Conservation (phyloP, 2,113 vertebrate species). For the Ivindomyrus marchei region DNA sequence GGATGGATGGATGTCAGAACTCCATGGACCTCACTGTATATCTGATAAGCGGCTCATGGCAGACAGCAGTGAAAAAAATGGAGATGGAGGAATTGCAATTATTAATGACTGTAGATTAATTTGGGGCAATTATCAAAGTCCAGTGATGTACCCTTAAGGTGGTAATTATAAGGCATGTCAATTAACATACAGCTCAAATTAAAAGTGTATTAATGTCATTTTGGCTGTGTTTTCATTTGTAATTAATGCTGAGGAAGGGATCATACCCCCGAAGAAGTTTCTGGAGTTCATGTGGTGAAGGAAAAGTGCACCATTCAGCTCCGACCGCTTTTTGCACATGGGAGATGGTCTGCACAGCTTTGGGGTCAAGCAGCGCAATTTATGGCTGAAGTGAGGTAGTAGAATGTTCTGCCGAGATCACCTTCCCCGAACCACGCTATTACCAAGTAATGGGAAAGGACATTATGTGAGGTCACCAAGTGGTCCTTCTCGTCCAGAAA, state of each 20-base stretch:
- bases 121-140: conserved; percentile 29
- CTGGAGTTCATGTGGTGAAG: not conserved
- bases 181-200: conserved; percentile 8
- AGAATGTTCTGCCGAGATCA: not conserved
- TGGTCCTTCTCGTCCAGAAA: not conserved
- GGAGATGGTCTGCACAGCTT: not conserved
- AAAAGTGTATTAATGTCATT: conserved; percentile 19
- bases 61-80: not conserved
- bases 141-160: conserved; percentile 24
- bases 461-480: not conserved
- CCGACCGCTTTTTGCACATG: not conserved
- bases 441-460: not conserved
- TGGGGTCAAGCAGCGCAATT: not conserved
- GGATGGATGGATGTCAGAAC: not conserved
- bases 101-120: conserved; percentile 24
- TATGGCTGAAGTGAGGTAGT: not conserved
- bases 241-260: not conserved
- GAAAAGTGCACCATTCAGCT: not conserved
- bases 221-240: not conserved
- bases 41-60: conserved; percentile 9
- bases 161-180: conserved; percentile 20
- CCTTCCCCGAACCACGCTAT: not conserved
- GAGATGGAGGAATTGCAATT: conserved; percentile 5
- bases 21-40: not conserved
- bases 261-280: not conserved